These are phyloP conservation scores for Drosophila algonquin DNA, from an alignment of 2,888 invertebrate genomes.

Conservation along the genomic window DNA sequence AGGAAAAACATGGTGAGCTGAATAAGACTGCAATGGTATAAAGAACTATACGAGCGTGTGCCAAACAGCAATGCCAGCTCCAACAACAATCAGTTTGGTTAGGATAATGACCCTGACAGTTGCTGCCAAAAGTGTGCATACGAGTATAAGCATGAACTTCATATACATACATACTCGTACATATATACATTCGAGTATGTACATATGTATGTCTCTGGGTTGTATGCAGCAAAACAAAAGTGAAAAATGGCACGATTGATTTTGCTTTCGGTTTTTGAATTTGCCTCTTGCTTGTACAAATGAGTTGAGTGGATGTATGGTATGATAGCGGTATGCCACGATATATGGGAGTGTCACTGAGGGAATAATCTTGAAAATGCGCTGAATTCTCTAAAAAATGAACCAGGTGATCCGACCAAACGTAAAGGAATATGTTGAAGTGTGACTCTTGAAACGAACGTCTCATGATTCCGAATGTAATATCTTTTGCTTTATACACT, in stretches of 20 bases:
- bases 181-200: slow-evolving; percentile 14
- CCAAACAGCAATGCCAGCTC: slow-evolving; percentile 30
- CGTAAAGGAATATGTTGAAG: too few species aligned
- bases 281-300: not conserved
- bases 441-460: too few species aligned
- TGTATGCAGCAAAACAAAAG: slow-evolving; percentile 49
- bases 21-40: not conserved
- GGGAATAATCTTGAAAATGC: too few species aligned
- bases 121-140: slow-evolving; percentile 50
- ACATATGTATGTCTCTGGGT: too few species aligned
- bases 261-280: slow-evolving; percentile 50
- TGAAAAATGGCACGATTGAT: slow-evolving; percentile 52
- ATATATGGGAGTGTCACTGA: too few species aligned
- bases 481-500: too few species aligned
- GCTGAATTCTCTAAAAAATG: too few species aligned
- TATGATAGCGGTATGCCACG: not conserved
- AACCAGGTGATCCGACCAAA: too few species aligned
- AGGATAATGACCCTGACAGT: not conserved
- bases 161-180: not conserved
- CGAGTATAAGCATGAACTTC: slow-evolving; percentile 4
- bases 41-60: slow-evolving; percentile 24
- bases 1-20: too few species aligned
- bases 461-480: too few species aligned
- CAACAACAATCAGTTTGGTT: slow-evolving; percentile 20
- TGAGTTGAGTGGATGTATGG: not conserved